phyloP scores from a whole-genome alignment of 2,113 vertebrate genomes.

The Falcunculus frontatus region DNA sequence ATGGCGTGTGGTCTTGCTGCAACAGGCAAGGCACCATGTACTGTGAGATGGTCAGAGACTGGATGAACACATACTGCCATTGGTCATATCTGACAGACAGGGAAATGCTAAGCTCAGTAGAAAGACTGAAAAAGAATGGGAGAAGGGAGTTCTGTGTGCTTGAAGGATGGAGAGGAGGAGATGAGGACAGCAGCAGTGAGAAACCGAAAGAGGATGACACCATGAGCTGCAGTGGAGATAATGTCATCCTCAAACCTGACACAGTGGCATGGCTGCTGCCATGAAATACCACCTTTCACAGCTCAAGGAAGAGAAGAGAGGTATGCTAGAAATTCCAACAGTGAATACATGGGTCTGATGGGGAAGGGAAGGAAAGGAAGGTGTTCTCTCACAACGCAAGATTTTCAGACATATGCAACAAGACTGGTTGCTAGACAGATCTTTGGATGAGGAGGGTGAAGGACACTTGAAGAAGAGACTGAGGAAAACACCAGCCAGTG shows the following conservation, averaged over 20 bases:
- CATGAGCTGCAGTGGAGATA: background rate
- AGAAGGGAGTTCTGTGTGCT: background rate
- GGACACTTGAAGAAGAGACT: background rate
- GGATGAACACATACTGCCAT: background rate
- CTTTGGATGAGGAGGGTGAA: background rate
- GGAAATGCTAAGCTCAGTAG: background rate
- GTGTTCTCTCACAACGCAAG: background rate
- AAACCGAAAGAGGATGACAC: background rate
- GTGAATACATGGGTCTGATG: background rate
- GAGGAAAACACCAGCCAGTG: background rate
- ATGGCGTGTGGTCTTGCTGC: rapidly evolving
- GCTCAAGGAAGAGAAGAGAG: background rate
- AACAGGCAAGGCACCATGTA: rapidly evolving
- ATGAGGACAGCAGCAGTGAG: background rate
- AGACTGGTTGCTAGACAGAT: background rate
- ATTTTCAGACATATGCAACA: background rate
- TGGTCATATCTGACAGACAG: background rate
- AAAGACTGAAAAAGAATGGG: background rate
- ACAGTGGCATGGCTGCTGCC: background rate
- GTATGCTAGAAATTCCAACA: background rate
- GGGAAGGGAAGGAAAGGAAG: background rate
- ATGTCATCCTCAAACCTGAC: background rate
- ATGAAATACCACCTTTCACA: background rate
- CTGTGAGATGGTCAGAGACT: background rate
- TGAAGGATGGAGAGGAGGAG: background rate